Percentiles rank a stretch among this genome's conserved stretches.
phyloP scores from a whole-genome alignment of 2,888 invertebrate genomes.

The Drosophila ochracea region DNA sequence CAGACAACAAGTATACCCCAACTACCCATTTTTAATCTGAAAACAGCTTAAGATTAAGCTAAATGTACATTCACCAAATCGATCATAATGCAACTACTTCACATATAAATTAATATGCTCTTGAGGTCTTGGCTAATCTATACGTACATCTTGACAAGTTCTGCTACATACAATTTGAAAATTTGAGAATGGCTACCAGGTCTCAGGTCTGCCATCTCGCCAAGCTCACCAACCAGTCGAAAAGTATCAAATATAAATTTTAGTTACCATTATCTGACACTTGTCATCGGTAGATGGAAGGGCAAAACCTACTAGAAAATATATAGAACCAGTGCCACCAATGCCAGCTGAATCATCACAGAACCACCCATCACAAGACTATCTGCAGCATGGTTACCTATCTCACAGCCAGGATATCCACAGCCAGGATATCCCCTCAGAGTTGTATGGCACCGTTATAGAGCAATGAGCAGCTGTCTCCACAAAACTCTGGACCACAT shows the following conservation, averaged over 20 bases:
- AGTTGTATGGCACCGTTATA: too few species aligned
- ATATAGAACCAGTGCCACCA: conserved; percentile 25
- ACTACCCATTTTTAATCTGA: not conserved
- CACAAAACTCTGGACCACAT: not conserved
- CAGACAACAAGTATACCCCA: not conserved
- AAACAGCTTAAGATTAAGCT: not conserved
- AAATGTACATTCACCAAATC: not conserved
- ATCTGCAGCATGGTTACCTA: conserved; percentile 22
- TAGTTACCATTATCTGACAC: conserved; percentile 23
- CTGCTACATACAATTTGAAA: conserved; percentile 17
- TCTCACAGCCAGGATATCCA: conserved; percentile 26
- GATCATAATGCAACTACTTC: not conserved
- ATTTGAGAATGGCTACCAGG: conserved; percentile 33
- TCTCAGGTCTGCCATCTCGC: conserved; percentile 6
- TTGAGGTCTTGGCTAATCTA: not conserved
- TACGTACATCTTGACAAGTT: conserved; percentile 12
- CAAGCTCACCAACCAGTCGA: conserved; percentile 9
- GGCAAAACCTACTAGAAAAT: not conserved
- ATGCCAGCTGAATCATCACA: conserved; percentile 5
- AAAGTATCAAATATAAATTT: conserved; percentile 27
- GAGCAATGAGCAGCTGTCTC: not conserved
- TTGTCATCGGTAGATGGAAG: not conserved
- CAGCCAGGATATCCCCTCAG: conserved; percentile 8
- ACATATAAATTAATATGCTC: not conserved
- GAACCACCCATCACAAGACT: conserved; percentile 11